A percentile compares a stretch with the other conserved stretches of the same genome.
phyloP scores from a whole-genome alignment of 1,140 invertebrate genomes.

The Diplogasteroides magnus region DNA sequence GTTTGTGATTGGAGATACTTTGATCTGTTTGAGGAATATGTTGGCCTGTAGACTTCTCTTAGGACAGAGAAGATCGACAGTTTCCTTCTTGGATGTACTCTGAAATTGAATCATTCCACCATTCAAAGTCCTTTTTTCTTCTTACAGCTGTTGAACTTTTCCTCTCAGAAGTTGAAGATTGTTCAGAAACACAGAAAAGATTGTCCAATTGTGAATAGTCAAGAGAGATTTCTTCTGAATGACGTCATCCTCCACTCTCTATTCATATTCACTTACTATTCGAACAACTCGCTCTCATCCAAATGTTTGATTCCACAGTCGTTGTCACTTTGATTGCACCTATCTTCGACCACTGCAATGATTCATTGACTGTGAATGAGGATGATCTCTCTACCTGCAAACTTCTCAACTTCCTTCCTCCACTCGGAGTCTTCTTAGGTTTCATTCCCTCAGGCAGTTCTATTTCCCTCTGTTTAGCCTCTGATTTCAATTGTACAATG shows the following conservation, averaged over 20 bases:
- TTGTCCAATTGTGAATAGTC: conserved; percentile 8
- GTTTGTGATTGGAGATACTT: not conserved
- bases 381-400: too few relatives aligned
- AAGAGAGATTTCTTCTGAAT: conserved; percentile 11
- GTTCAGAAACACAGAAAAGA: not conserved
- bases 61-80: not conserved
- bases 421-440: too few relatives aligned
- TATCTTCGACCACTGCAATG: too few relatives aligned
- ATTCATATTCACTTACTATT: not conserved
- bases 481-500: too few relatives aligned
- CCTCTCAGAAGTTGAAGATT: too few relatives aligned
- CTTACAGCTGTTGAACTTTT: not conserved
- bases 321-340: too few relatives aligned
- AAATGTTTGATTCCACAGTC: too few relatives aligned
- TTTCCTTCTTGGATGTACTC: not conserved
- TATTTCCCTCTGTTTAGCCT: too few relatives aligned
- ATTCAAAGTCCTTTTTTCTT: not conserved
- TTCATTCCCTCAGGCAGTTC: too few relatives aligned
- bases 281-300: too few relatives aligned
- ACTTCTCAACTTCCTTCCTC: too few relatives aligned
- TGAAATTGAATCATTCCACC: not conserved
- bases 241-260: not conserved
- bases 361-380: too few relatives aligned
- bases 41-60: not conserved
- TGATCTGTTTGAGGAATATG: not conserved